Evolutionary conservation across 2,888 invertebrate species (phyloP).

Genomic region (Amphipoea oculea): DNA sequence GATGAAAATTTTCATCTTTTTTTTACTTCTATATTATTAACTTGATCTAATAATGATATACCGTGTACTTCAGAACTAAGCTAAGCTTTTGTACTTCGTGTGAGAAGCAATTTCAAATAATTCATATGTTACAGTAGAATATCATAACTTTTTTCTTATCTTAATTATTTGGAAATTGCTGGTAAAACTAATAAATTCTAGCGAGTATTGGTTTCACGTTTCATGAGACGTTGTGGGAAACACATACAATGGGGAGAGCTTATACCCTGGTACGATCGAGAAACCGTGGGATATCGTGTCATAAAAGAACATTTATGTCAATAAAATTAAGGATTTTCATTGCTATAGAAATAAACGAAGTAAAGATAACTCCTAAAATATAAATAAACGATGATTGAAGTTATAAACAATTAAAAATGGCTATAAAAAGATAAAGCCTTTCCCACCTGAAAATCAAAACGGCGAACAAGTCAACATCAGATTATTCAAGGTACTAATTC

Average conservation of each 20-base stretch:
- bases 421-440: neutral
- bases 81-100: neutral
- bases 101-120: constrained; percentile 17
- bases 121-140: neutral
- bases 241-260: constrained; percentile 63
- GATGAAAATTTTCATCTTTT: neutral
- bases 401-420: neutral
- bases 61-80: neutral
- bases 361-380: neutral
- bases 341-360: constrained; percentile 10
- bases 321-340: constrained; percentile 42
- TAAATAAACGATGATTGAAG: neutral
- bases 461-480: neutral
- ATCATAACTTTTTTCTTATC: constrained; percentile 15
- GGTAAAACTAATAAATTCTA: constrained; percentile 48
- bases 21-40: neutral
- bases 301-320: constrained; percentile 43
- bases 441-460: neutral
- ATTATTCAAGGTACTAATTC: neutral
- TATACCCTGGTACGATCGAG: constrained; percentile 40
- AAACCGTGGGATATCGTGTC: constrained; percentile 65
- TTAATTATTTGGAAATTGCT: constrained; percentile 33
- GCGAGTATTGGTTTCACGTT: constrained; percentile 60
- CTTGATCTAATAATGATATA: neutral
- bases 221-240: constrained; percentile 60